These are phyloP conservation scores for Cheilosia impressa DNA, from an alignment of 2,888 invertebrate species.

Conservation along the genomic window DNA sequence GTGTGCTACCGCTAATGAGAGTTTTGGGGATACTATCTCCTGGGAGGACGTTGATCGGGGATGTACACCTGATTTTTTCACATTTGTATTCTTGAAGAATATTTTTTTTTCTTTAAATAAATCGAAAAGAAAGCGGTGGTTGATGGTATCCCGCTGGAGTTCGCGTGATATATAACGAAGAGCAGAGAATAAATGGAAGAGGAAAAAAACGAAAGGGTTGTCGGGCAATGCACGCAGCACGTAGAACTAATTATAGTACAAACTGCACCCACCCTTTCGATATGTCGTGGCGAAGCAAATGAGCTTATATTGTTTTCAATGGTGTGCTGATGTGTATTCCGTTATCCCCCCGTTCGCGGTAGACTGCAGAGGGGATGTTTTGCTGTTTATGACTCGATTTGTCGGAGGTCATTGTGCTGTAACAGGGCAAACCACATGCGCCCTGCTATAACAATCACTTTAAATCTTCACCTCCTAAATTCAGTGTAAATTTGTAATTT, in stretches of 20 bases:
- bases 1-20: conserved; percentile 37
- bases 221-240: conserved; percentile 17
- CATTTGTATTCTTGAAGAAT: conserved; percentile 17
- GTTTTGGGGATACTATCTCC: conserved; percentile 22
- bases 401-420: too few relatives aligned
- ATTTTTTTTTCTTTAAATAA: conserved; percentile 1
- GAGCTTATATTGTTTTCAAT: conserved; percentile 2
- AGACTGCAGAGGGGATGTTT: too few relatives aligned
- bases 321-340: background rate
- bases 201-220: conserved; percentile 22
- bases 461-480: too few relatives aligned
- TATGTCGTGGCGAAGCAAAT: conserved; percentile 2
- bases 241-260: conserved; percentile 41
- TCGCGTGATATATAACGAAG: conserved; percentile 27
- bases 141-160: background rate
- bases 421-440: too few relatives aligned
- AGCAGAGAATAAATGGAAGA: conserved; percentile 5
- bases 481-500: too few relatives aligned
- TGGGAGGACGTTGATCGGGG: conserved; percentile 7
- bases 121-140: conserved; percentile 10
- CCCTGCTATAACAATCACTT: too few relatives aligned
- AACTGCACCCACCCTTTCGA: background rate
- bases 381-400: too few relatives aligned
- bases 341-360: too few relatives aligned
- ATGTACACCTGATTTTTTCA: conserved; percentile 23